phyloP scores from a whole-genome alignment of 2,888 invertebrate species.

The Spodoptera exigua region DNA sequence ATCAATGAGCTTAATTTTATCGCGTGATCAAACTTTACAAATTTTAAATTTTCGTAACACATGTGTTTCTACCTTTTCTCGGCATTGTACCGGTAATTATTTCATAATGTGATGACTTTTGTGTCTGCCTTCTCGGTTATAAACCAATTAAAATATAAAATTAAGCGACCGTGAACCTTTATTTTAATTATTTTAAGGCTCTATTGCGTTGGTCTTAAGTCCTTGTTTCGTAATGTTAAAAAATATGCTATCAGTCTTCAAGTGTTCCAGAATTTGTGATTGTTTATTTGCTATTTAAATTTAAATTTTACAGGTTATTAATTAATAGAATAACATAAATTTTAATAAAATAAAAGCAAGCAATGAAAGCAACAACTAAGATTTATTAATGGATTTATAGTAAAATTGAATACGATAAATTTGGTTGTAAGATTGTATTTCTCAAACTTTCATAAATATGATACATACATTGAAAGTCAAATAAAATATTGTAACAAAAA shows the following conservation, averaged over 20 bases:
- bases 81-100: slow-evolving; percentile 74
- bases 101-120: slow-evolving; percentile 73
- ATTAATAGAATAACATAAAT: not conserved
- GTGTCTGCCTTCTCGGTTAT: slow-evolving; percentile 70
- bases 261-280: not conserved
- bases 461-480: too few relatives aligned
- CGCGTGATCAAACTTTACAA: slow-evolving; percentile 66
- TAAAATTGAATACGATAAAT: too few relatives aligned
- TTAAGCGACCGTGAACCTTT: slow-evolving; percentile 78
- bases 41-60: slow-evolving; percentile 72
- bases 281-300: slow-evolving; percentile 1
- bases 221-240: slow-evolving; percentile 54
- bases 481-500: too few relatives aligned
- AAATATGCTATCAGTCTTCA: slow-evolving; percentile 7
- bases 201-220: slow-evolving; percentile 64
- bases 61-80: slow-evolving; percentile 58
- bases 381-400: too few relatives aligned
- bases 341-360: too few relatives aligned
- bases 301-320: not conserved
- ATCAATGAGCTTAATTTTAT: slow-evolving; percentile 62
- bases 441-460: not conserved
- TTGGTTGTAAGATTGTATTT: not conserved
- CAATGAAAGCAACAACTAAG: too few relatives aligned
- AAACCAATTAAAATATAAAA: slow-evolving; percentile 77
- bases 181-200: slow-evolving; percentile 68